phyloP scores from a whole-genome alignment of 2,888 invertebrate species.

The Hydrotaea cyrtoneurina region DNA sequence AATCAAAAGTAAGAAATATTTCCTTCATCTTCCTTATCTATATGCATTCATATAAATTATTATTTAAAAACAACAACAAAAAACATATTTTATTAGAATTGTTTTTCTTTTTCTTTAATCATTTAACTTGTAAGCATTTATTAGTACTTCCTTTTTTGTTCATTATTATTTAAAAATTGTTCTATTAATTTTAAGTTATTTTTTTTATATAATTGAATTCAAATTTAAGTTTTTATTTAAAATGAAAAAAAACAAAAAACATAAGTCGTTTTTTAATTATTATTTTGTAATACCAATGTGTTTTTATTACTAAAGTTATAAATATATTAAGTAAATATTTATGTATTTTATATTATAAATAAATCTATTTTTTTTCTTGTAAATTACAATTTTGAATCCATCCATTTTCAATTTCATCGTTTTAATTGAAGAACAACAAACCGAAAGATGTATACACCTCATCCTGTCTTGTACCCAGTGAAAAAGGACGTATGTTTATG shows the following conservation, averaged over 20 bases:
- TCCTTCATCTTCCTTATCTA: conserved; percentile 34
- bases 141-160: conserved; percentile 51
- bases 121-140: conserved; percentile 57
- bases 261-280: conserved; percentile 12
- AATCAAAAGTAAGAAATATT: conserved; percentile 20
- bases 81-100: conserved; percentile 36
- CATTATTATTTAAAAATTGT: conserved; percentile 27
- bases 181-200: conserved; percentile 41
- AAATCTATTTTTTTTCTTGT: conserved; percentile 53
- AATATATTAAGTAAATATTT: conserved; percentile 58
- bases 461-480: conserved; percentile 55
- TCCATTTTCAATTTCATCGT: conserved; percentile 63
- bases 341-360: conserved; percentile 53
- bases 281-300: conserved; percentile 52
- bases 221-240: conserved; percentile 49
- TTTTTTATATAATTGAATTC: conserved; percentile 50
- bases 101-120: conserved; percentile 40
- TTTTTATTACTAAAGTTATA: conserved; percentile 53
- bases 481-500: conserved; percentile 50
- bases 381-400: conserved; percentile 59
- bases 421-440: conserved; percentile 43
- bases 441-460: conserved; percentile 41
- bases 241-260: neutral
- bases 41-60: conserved; percentile 16
- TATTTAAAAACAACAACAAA: conserved; percentile 1